Conservation (phyloP, 2,888 invertebrate species). For the Rotaria socialis region DNA sequence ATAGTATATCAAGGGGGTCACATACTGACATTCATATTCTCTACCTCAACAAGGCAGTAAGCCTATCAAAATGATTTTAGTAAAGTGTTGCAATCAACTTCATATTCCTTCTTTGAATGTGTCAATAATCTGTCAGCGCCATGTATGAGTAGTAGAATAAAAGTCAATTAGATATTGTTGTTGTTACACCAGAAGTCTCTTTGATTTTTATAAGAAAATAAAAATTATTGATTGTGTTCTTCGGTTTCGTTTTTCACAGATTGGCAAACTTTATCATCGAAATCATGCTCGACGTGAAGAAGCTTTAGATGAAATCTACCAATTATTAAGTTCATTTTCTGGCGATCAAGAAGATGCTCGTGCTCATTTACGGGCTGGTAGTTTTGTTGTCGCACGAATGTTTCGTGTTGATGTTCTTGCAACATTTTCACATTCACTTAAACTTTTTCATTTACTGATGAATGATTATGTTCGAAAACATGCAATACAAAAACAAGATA, state of each 20-base stretch:
- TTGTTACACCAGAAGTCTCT: too few relatives aligned
- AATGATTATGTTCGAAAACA: conserved; percentile 47
- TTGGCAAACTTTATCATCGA: conserved; percentile 59
- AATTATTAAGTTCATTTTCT: conserved; percentile 52
- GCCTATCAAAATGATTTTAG: too few relatives aligned
- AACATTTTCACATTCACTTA: conserved; percentile 47
- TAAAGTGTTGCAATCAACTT: too few relatives aligned
- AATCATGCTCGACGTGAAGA: conserved; percentile 58
- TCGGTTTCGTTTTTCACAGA: conserved; percentile 49
- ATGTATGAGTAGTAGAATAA: too few relatives aligned
- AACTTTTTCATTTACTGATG: conserved; percentile 47
- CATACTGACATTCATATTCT: too few relatives aligned
- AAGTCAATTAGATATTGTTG: too few relatives aligned
- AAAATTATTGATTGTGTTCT: too few relatives aligned
- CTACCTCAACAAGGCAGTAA: too few relatives aligned
- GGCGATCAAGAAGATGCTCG: conserved; percentile 55
- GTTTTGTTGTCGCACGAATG: conserved; percentile 54
- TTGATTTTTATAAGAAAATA: too few relatives aligned
- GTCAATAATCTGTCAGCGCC: too few relatives aligned
- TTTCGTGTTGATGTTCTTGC: conserved; percentile 55
- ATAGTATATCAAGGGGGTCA: too few relatives aligned
- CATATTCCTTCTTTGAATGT: too few relatives aligned
- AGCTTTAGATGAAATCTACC: conserved; percentile 54
- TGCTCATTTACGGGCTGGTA: conserved; percentile 53
- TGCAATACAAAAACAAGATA: conserved; percentile 53